A percentile compares a stretch with the other conserved stretches of the same genome.
Conservation (phyloP, 2,113 vertebrate genomes). For the Hippopotamus amphibius region DNA sequence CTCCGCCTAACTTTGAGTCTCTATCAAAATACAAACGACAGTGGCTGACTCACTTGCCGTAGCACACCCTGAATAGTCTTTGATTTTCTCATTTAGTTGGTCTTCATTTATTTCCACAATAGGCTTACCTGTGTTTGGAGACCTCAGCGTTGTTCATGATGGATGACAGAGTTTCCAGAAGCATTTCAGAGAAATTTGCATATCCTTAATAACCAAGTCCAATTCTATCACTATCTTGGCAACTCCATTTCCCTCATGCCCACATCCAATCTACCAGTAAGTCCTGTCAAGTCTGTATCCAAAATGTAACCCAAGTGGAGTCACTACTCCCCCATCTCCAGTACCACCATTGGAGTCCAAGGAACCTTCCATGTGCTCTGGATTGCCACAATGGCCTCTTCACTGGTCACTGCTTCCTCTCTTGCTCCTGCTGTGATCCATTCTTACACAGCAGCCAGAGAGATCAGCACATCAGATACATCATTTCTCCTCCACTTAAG, state of each 20-base stretch:
- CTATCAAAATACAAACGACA: neutral
- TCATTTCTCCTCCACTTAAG: neutral
- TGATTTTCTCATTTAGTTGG: conserved; percentile 14
- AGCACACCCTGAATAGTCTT: neutral
- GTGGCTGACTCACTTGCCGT: neutral
- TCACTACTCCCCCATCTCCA: neutral
- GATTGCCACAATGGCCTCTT: neutral
- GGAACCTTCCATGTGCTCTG: neutral
- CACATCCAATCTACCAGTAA: neutral
- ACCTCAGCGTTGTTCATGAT: neutral
- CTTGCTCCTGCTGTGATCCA: neutral
- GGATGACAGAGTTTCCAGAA: neutral
- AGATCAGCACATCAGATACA: neutral
- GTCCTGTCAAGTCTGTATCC: neutral
- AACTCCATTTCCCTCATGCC: conserved; percentile 10
- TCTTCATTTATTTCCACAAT: conserved; percentile 41
- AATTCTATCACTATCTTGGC: conserved; percentile 32
- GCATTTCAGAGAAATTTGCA: conserved; percentile 40
- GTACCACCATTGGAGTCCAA: neutral
- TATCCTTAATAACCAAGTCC: conserved; percentile 4
- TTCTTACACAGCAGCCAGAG: conserved; percentile 11
- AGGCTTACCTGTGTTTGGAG: conserved; percentile 34
- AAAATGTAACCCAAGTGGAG: neutral
- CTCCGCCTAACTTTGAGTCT: neutral
- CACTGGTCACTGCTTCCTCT: neutral